Conservation (phyloP, 2,888 invertebrate species). For the Limnephilus auricula region DNA sequence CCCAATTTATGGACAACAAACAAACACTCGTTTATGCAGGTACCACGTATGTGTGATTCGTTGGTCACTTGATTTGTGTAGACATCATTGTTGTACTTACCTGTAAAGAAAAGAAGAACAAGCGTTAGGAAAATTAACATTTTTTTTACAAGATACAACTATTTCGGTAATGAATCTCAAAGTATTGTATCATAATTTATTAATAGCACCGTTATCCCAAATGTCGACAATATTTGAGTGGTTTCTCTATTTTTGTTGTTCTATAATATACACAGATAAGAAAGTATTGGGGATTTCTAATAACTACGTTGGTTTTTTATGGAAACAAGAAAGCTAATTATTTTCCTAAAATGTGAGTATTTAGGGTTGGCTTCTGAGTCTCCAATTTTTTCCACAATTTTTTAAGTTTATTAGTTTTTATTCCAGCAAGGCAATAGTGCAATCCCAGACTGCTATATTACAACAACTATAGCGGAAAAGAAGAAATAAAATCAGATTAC, state of each 20-base stretch:
- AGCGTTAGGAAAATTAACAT: neutral
- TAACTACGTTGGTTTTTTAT: neutral
- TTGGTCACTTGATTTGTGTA: neutral
- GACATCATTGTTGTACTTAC: constrained; percentile 10
- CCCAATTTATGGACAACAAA: neutral
- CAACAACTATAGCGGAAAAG: too few species aligned
- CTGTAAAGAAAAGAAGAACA: constrained; percentile 21
- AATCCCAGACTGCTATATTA: too few species aligned
- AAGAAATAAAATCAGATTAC: too few species aligned
- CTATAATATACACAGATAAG: neutral
- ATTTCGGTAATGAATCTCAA: too few species aligned
- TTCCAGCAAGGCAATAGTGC: too few species aligned
- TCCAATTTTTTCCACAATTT: constrained; percentile 6
- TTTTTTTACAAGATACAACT: neutral
- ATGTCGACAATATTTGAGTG: neutral
- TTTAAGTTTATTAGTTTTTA: too few species aligned
- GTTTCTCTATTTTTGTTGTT: too few species aligned
- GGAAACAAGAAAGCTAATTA: constrained; percentile 33
- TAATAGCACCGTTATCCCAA: neutral
- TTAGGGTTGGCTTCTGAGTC: neutral
- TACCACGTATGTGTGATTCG: neutral
- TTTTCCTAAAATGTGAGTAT: neutral
- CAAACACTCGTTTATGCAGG: neutral
- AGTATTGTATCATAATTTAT: too few species aligned
- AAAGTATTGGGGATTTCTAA: neutral